Percentiles rank a stretch among this genome's conserved stretches.
phyloP scores from a whole-genome alignment of 2,113 vertebrate genomes.

The Thryonomys swinderianus region DNA sequence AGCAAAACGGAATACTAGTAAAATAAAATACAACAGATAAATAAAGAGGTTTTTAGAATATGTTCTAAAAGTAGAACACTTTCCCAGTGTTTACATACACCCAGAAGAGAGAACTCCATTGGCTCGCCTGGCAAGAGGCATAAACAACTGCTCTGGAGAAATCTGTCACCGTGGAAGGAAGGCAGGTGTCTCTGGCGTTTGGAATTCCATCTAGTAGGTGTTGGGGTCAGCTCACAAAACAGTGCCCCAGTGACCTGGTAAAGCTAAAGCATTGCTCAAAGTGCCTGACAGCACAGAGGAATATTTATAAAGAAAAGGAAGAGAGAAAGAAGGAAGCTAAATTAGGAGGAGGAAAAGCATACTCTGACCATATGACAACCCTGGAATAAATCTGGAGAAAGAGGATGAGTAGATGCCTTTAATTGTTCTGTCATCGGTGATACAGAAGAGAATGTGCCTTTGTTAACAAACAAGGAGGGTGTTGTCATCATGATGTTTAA shows the following conservation, averaged over 20 bases:
- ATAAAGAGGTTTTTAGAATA: constrained; percentile 25
- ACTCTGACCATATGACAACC: neutral
- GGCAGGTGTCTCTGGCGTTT: constrained; percentile 1
- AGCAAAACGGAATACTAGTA: neutral
- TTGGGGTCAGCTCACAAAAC: constrained; percentile 47
- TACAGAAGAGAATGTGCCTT: constrained; percentile 70
- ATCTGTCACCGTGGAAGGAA: neutral
- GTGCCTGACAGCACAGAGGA: constrained; percentile 7
- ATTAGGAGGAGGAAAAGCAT: neutral
- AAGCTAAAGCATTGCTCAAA: constrained; percentile 28
- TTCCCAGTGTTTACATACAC: neutral
- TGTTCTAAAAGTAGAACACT: neutral
- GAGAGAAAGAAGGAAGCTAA: neutral
- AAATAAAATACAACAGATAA: neutral
- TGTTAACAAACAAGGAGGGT: constrained; percentile 78
- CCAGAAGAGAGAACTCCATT: neutral
- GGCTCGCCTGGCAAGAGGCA: neutral
- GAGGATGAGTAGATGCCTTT: constrained; percentile 49
- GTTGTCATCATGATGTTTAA: constrained; percentile 74
- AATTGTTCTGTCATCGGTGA: constrained; percentile 53
- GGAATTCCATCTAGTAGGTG: constrained; percentile 22
- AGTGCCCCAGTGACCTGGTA: constrained; percentile 69
- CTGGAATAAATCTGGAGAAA: constrained; percentile 55
- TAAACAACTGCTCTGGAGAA: constrained; percentile 41
- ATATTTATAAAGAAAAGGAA: neutral